These are phyloP conservation scores for Parus major DNA, from an alignment of 2,113 vertebrate genomes.

Conservation along the genomic window DNA sequence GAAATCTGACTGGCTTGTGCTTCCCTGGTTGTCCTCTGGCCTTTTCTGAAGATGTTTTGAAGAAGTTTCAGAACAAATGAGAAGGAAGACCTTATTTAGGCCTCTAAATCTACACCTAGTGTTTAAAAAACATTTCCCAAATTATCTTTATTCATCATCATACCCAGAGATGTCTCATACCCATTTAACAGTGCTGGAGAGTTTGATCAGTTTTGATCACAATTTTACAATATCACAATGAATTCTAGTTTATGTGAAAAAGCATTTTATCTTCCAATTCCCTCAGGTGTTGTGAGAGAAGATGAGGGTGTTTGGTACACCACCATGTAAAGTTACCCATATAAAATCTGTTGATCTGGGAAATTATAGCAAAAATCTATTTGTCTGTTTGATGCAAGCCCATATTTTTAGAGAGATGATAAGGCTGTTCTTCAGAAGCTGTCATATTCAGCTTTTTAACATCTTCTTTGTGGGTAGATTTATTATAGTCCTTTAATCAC, in stretches of 20 bases:
- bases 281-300: background rate
- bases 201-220: background rate
- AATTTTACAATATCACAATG: background rate
- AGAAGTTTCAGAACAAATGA: background rate
- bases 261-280: background rate
- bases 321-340: fast-evolving
- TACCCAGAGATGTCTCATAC: background rate
- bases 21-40: background rate
- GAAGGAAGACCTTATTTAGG: background rate
- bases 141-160: background rate
- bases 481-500: background rate
- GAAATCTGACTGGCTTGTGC: background rate
- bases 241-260: background rate
- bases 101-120: background rate
- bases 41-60: background rate
- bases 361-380: background rate
- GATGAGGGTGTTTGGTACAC: background rate
- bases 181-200: background rate
- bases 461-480: background rate
- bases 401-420: background rate
- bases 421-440: background rate
- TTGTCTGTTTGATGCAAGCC: background rate
- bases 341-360: background rate
- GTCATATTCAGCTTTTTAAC: background rate
- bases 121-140: background rate